Conservation (phyloP, 1,140 invertebrate species). For the Drosophila kanapiae region DNA sequence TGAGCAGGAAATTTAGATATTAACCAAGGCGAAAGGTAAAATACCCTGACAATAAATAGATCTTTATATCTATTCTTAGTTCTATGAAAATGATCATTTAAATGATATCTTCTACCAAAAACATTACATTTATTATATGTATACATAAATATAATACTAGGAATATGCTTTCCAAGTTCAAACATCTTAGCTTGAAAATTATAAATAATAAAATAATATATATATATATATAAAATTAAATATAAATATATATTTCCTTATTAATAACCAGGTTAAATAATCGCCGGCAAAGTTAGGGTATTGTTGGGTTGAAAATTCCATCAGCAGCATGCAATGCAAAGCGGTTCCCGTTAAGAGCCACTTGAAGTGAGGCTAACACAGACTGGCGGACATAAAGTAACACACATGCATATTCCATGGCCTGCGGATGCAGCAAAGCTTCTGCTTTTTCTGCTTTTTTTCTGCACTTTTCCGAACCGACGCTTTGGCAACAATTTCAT, state of each 20-base stretch:
- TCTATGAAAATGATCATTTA: too few relatives aligned
- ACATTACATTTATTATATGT: too few relatives aligned
- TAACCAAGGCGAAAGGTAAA: neutral
- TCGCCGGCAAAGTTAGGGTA: conserved; percentile 3
- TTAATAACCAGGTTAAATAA: too few relatives aligned
- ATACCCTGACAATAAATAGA: neutral
- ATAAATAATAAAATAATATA: too few relatives aligned
- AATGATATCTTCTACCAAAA: too few relatives aligned
- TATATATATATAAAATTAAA: too few relatives aligned
- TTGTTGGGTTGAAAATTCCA: conserved; percentile 13
- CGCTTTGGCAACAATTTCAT: conserved; percentile 68
- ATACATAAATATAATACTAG: too few relatives aligned
- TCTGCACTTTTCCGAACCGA: conserved; percentile 49
- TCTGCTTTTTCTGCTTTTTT: conserved; percentile 30
- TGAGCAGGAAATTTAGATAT: neutral
- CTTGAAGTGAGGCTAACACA: conserved; percentile 58
- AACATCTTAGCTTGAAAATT: too few relatives aligned
- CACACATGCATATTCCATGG: conserved; percentile 12
- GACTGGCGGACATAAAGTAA: neutral
- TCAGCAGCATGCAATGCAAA: conserved; percentile 57
- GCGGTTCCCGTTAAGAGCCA: conserved; percentile 75
- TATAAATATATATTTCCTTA: too few relatives aligned
- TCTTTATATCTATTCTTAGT: too few relatives aligned
- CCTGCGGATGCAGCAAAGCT: conserved; percentile 25
- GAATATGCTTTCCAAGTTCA: too few relatives aligned